Base-by-base conservation (phyloP, 2,797 vertebrate genomes). In the Xiphophorus birchmanni region DNA sequence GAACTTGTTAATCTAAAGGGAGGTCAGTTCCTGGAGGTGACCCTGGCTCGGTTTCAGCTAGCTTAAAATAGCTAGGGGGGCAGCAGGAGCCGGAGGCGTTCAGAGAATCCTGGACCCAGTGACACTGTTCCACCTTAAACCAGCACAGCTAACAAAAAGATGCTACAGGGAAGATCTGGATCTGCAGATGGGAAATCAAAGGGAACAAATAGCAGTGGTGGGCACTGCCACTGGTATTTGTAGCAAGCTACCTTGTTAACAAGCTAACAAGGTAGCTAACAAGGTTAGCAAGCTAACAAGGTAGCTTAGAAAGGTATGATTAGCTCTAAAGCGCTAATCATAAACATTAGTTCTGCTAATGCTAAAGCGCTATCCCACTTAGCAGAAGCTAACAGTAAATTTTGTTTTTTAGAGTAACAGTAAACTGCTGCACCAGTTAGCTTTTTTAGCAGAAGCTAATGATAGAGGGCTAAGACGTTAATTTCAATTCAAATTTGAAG, bases 1-100 rank as follows among this genome's bases (percentile, higher is more conserved):
- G 79, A 74, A 87, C 73, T 65, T 2, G 69, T 80, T 63, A 58
- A 65, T 26, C 21, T 73, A 56, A 74, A 75, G 58, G 77, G 32
- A 80, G 79, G 50, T 50, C 50, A 40, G 44, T 40, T 76, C 48
- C 80, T 42, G 48, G 44, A 77, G 72, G 79, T 35, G 32, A 48
- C 73, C 26, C 15, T 5, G 18, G 17, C 44, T 73, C 35, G 85
- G 82, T 85, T 74, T 77, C 82, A 84, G 42, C 40, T 77, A 21
- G 71, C 75, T 42, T 72, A 80, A 88, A 85, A 85, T 80, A 82
- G 79, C 75, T 17, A 26, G 8, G 2, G 50, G 50, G 1, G 2
- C 21, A 3, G 21, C 50, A 52, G 50, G 50, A 52, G 50, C 21
- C 50, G 7, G 50, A 52, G 50, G 50, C 8, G 8, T 9, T 26